phyloP scores from a whole-genome alignment of 2,113 vertebrate genomes.

The Sinocyclocheilus rhinocerous region DNA sequence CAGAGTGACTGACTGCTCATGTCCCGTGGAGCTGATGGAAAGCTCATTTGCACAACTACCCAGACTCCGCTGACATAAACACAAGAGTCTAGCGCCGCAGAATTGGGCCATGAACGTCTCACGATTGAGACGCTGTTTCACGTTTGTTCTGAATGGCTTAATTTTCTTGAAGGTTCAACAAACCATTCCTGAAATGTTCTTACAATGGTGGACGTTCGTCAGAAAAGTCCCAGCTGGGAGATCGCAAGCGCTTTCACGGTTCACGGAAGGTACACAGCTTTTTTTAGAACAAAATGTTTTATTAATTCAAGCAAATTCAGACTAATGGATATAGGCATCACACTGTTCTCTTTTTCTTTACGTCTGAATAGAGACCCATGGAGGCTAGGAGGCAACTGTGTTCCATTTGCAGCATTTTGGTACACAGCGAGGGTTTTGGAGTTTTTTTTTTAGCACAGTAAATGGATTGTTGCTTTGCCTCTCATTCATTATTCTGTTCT shows the following conservation, averaged over 20 bases:
- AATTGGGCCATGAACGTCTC: slow-evolving; percentile 43
- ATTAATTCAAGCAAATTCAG: slow-evolving; percentile 3
- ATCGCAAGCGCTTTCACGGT: slow-evolving; percentile 9
- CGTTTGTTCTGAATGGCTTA: slow-evolving; percentile 59
- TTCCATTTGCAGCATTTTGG: slow-evolving; percentile 16
- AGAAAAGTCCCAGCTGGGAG: slow-evolving; percentile 46
- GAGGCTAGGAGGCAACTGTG: neutral
- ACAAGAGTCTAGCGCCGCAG: neutral
- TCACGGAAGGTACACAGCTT: neutral
- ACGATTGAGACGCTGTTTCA: slow-evolving; percentile 45
- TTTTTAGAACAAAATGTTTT: neutral
- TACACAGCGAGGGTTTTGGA: neutral
- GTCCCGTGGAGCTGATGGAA: slow-evolving; percentile 54
- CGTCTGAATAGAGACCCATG: slow-evolving; percentile 7
- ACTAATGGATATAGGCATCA: slow-evolving; percentile 19
- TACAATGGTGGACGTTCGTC: slow-evolving; percentile 57
- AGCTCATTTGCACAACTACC: slow-evolving; percentile 51
- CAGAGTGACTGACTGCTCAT: slow-evolving; percentile 70
- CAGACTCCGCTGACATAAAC: slow-evolving; percentile 55
- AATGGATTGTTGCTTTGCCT: slow-evolving; percentile 38
- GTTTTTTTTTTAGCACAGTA: slow-evolving; percentile 28
- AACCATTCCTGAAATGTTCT: slow-evolving; percentile 60
- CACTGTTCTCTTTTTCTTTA: neutral
- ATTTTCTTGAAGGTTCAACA: slow-evolving; percentile 58
- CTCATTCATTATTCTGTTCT: slow-evolving; percentile 55